Percentiles rank a stretch among this genome's conserved stretches.
These are phyloP conservation scores for Varanus komodoensis DNA, from an alignment of 2,113 vertebrate species.

Conservation along the genomic window DNA sequence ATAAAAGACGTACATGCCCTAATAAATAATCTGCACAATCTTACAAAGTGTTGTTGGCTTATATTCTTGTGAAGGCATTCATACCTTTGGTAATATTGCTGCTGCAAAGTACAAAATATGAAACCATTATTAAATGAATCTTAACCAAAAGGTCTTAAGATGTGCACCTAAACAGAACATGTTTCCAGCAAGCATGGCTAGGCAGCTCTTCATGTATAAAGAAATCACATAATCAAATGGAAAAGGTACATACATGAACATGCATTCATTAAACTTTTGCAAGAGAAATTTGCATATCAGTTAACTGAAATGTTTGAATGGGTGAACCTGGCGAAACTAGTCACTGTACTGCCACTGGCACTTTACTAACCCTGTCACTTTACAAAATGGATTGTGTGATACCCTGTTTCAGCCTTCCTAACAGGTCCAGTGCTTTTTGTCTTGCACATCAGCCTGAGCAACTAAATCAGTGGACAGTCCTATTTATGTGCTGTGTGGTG, in stretches of 20 bases:
- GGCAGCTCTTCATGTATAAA: neutral
- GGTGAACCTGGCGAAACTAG: neutral
- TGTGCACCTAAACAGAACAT: neutral
- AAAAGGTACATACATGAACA: neutral
- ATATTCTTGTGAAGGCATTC: neutral
- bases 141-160: neutral
- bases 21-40: constrained; percentile 14
- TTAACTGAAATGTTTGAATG: constrained; percentile 14
- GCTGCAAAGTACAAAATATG: neutral
- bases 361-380: neutral
- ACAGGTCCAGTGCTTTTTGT: constrained; percentile 5
- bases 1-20: neutral
- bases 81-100: neutral
- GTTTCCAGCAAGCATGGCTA: neutral
- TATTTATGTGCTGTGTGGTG: neutral
- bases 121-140: neutral
- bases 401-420: neutral
- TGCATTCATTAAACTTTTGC: neutral
- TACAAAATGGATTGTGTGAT: neutral
- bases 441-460: neutral
- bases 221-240: neutral
- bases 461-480: constrained; percentile 12
- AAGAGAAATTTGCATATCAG: neutral
- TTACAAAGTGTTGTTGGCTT: constrained; percentile 1
- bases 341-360: neutral